A percentile compares a stretch with the other conserved stretches of the same genome.
Conservation (phyloP, 2,113 vertebrate genomes). For the Anser brachyrhynchus region DNA sequence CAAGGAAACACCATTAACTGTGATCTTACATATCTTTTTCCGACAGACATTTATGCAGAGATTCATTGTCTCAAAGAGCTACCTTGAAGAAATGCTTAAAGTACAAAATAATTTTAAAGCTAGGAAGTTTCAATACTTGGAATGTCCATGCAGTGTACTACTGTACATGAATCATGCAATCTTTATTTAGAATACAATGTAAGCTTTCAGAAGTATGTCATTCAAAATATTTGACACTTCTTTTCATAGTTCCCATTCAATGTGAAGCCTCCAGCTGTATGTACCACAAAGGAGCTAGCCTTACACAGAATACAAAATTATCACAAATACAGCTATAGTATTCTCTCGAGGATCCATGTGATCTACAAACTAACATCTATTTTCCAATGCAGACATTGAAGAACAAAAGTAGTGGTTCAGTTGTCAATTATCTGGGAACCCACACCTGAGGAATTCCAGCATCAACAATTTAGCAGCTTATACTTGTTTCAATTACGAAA, state of each 20-base stretch:
- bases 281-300: background rate
- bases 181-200: background rate
- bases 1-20: background rate
- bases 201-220: background rate
- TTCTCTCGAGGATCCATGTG: background rate
- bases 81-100: background rate
- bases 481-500: background rate
- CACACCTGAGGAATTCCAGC: background rate
- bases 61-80: background rate
- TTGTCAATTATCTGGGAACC: accelerated
- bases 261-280: background rate
- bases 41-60: background rate
- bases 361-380: background rate
- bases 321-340: background rate
- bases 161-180: background rate
- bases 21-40: background rate
- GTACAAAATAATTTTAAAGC: background rate
- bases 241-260: background rate
- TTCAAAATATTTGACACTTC: background rate
- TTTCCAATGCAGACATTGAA: background rate
- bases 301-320: background rate
- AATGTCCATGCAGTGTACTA: accelerated
- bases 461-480: background rate
- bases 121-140: background rate
- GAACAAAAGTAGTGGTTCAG: background rate